Percentiles rank a stretch among this genome's conserved stretches.
Conservation (phyloP, 2,888 invertebrate genomes). For the Cephus sareptanus region DNA sequence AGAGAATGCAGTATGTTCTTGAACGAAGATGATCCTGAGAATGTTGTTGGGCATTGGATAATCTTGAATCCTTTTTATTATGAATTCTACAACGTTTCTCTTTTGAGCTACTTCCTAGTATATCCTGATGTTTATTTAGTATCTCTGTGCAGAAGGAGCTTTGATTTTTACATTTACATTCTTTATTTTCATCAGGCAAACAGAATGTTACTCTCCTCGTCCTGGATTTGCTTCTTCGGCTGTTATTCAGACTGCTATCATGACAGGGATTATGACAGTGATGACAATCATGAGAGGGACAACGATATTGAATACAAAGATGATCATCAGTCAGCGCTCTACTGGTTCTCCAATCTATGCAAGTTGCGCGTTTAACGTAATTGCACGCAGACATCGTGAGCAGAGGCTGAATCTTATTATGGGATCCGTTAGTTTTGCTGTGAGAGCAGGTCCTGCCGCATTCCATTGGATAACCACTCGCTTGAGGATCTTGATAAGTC, state of each 20-base stretch:
- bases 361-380: not conserved
- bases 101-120: not conserved
- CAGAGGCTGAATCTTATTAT: not conserved
- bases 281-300: not conserved
- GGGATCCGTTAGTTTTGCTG: not conserved
- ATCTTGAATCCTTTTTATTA: not conserved
- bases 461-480: not conserved
- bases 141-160: constrained; percentile 4
- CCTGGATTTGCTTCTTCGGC: not conserved
- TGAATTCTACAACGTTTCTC: not conserved
- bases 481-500: not conserved
- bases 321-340: not conserved
- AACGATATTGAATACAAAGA: not conserved
- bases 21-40: not conserved
- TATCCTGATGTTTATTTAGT: constrained; percentile 2
- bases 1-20: not conserved
- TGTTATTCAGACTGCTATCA: not conserved
- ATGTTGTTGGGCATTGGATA: not conserved
- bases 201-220: constrained; percentile 13
- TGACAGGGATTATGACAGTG: not conserved
- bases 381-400: not conserved
- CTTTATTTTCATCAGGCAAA: constrained; percentile 4
- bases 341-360: not conserved
- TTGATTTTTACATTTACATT: not conserved
- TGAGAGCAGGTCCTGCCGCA: not conserved